These are phyloP conservation scores for Rynchops niger DNA, from an alignment of 2,113 vertebrate genomes.

Conservation along the genomic window DNA sequence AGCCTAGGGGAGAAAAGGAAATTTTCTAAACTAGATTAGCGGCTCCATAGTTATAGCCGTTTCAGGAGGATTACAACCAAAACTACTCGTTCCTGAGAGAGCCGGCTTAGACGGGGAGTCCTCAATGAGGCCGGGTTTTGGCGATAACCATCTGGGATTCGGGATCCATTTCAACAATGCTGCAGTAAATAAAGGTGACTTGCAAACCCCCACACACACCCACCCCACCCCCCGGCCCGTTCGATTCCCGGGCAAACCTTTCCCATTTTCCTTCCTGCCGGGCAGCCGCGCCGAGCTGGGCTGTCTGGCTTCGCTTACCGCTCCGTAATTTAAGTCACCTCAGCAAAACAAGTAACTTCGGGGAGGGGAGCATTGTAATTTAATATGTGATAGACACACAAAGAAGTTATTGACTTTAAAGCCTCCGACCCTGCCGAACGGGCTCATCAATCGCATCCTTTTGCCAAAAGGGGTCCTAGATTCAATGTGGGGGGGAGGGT, in stretches of 20 bases:
- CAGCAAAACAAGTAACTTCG: not conserved
- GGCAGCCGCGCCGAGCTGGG: not conserved
- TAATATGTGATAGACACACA: slow-evolving; percentile 10
- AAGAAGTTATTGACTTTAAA: slow-evolving; percentile 28
- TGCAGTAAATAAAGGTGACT: slow-evolving; percentile 23
- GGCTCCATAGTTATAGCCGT: not conserved
- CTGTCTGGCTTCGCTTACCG: not conserved
- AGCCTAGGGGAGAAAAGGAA: slow-evolving; percentile 2
- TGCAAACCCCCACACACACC: not conserved
- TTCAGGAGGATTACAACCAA: not conserved
- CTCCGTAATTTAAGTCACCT: not conserved
- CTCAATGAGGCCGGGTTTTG: not conserved
- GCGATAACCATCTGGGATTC: not conserved
- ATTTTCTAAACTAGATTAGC: slow-evolving; percentile 31
- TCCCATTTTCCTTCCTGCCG: not conserved
- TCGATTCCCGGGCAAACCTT: not conserved
- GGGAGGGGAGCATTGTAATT: not conserved
- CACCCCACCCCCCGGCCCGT: not conserved
- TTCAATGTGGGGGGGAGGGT: not conserved
- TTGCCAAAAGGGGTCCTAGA: not conserved
- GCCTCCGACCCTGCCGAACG: not conserved
- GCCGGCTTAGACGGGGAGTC: not conserved
- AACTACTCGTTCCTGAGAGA: not conserved
- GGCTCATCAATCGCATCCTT: not conserved
- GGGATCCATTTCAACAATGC: not conserved